A percentile compares a stretch with the other conserved stretches of the same genome.
Evolutionary conservation across 2,888 invertebrate species (phyloP).

Genomic region (Aspidapion aeneum): DNA sequence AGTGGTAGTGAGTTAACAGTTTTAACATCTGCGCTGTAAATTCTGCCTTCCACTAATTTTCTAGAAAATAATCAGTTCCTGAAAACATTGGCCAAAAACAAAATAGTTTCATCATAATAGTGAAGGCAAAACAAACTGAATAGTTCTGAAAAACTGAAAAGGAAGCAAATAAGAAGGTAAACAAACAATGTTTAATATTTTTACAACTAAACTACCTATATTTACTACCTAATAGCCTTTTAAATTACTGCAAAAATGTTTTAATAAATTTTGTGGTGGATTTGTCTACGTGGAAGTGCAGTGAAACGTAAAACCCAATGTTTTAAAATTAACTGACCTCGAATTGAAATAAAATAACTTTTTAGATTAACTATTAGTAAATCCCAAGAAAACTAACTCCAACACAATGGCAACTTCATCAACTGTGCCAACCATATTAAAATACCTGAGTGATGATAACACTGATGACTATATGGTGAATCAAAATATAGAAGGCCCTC

Average conservation of each 20-base stretch:
- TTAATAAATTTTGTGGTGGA: no score
- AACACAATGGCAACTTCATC: slow-evolving; percentile 23
- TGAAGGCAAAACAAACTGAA: neutral
- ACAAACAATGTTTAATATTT: neutral
- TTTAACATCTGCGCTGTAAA: neutral
- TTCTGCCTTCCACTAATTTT: neutral
- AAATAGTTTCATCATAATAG: neutral
- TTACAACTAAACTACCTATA: no score
- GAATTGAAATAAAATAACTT: no score
- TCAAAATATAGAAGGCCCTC: slow-evolving; percentile 33
- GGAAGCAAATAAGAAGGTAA: neutral
- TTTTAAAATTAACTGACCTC: no score
- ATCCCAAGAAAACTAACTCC: no score
- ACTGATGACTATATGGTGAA: slow-evolving; percentile 32
- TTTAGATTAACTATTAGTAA: no score
- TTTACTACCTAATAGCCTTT: no score
- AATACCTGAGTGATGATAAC: slow-evolving; percentile 37
- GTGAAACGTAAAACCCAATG: neutral
- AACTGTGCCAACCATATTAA: slow-evolving; percentile 39
- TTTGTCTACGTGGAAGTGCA: neutral
- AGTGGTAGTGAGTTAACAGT: neutral
- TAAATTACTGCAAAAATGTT: no score
- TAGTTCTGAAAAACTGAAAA: neutral
- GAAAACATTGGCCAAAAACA: neutral
- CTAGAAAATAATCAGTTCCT: neutral